Conservation (phyloP, 2,797 vertebrate genomes). For the Distichodus sexfasciatus region DNA sequence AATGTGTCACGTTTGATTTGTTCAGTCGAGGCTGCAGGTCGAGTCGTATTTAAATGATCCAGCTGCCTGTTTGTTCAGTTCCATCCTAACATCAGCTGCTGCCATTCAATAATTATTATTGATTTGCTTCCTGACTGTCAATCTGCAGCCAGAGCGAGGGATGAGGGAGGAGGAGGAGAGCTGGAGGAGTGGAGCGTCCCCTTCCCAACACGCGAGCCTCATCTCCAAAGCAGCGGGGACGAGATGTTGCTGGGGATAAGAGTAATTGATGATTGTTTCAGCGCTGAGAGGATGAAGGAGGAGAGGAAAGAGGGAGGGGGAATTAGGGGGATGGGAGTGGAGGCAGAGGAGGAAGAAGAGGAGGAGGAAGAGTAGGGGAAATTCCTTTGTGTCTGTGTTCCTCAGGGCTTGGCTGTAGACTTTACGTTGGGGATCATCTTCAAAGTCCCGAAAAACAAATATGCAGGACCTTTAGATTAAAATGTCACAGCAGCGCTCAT, state of each 20-base stretch:
- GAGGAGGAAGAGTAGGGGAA: slow-evolving; percentile 36
- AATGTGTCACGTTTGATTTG: neutral
- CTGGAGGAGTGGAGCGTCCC: slow-evolving; percentile 84
- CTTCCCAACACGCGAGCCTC: slow-evolving; percentile 86
- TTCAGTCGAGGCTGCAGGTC: slow-evolving; percentile 14
- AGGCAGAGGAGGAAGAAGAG: slow-evolving; percentile 1
- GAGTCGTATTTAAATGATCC: slow-evolving; percentile 68
- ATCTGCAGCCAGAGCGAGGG: slow-evolving; percentile 77
- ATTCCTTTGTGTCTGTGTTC: slow-evolving; percentile 69
- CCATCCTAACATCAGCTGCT: slow-evolving; percentile 81
- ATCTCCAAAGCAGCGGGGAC: slow-evolving; percentile 87
- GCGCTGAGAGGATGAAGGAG: slow-evolving; percentile 56
- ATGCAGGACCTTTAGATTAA: slow-evolving; percentile 62
- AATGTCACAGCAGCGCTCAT: slow-evolving; percentile 57
- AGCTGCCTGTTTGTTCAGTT: slow-evolving; percentile 73
- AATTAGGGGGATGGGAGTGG: slow-evolving; percentile 9
- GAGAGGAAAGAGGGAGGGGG: slow-evolving; percentile 24
- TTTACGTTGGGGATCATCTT: slow-evolving; percentile 63
- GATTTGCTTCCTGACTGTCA: slow-evolving; percentile 92
- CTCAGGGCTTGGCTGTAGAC: slow-evolving; percentile 56
- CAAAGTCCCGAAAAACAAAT: slow-evolving; percentile 68
- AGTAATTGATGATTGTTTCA: slow-evolving; percentile 97
- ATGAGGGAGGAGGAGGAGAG: slow-evolving; percentile 70
- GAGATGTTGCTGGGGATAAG: slow-evolving; percentile 89
- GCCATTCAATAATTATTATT: slow-evolving; percentile 96